phyloP scores from a whole-genome alignment of 37 sponge, comb jelly and placozoan genomes.

The Bolinopsis microptera region DNA sequence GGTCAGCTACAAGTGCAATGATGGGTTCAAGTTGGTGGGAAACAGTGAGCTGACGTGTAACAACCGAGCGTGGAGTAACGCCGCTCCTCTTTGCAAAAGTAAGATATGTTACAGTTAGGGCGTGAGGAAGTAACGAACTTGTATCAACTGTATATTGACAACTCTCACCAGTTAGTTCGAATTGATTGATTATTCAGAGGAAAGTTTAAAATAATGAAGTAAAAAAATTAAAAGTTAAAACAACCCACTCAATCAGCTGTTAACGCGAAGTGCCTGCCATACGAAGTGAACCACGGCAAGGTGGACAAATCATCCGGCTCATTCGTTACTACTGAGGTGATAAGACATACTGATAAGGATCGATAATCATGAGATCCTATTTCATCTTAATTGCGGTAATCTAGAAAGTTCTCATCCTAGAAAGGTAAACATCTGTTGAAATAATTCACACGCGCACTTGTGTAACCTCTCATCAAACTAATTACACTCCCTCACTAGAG shows the following conservation, averaged over 20 bases:
- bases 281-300: neutral
- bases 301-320: neutral
- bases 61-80: slow-evolving; percentile 6
- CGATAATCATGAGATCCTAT: neutral
- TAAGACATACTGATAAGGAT: neutral
- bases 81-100: neutral
- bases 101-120: neutral
- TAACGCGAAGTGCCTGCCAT: neutral
- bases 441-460: neutral
- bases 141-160: too few relatives aligned
- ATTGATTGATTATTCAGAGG: neutral
- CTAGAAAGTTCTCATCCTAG: neutral
- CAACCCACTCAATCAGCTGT: neutral
- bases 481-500: neutral
- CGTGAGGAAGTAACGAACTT: too few relatives aligned
- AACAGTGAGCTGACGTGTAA: neutral
- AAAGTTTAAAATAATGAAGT: too few relatives aligned
- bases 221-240: neutral
- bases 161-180: too few relatives aligned
- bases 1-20: neutral
- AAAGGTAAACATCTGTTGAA: neutral
- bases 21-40: neutral
- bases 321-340: neutral
- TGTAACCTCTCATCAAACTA: neutral
- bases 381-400: neutral